These are phyloP conservation scores for Corythaeola cristata DNA, from an alignment of 2,113 vertebrate genomes.

Conservation along the genomic window DNA sequence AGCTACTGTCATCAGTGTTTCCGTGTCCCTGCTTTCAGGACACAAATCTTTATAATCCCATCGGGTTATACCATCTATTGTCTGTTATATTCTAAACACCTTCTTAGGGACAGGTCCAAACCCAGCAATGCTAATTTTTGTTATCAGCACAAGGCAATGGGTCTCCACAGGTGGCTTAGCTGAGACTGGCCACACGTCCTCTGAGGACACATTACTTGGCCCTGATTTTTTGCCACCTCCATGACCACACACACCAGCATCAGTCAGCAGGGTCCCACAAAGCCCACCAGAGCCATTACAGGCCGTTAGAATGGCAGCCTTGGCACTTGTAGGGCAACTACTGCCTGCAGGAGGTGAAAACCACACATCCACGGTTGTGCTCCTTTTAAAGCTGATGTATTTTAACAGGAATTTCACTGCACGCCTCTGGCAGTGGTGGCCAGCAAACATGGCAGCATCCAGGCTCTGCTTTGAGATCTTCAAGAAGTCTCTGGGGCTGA, in stretches of 20 bases:
- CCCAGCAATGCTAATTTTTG: neutral
- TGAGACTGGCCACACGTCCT: neutral
- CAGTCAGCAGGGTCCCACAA: neutral
- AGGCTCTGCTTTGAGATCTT: neutral
- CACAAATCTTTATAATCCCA: neutral
- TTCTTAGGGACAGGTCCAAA: neutral
- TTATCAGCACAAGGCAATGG: neutral
- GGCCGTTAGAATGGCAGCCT: neutral
- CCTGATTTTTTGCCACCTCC: neutral
- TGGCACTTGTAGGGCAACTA: neutral
- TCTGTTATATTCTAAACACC: neutral
- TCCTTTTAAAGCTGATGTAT: neutral
- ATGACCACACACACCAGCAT: accelerated
- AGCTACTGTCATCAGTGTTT: neutral
- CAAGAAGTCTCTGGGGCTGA: neutral
- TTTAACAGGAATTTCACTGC: neutral
- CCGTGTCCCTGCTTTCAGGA: neutral
- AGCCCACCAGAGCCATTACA: neutral
- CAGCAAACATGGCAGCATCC: neutral
- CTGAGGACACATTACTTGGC: neutral
- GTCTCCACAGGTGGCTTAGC: neutral
- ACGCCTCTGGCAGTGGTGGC: accelerated
- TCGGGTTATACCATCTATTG: neutral
- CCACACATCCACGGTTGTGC: accelerated
- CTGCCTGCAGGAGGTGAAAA: neutral